phyloP scores from a whole-genome alignment of 2,113 vertebrate genomes.

The Thomomys bottae region DNA sequence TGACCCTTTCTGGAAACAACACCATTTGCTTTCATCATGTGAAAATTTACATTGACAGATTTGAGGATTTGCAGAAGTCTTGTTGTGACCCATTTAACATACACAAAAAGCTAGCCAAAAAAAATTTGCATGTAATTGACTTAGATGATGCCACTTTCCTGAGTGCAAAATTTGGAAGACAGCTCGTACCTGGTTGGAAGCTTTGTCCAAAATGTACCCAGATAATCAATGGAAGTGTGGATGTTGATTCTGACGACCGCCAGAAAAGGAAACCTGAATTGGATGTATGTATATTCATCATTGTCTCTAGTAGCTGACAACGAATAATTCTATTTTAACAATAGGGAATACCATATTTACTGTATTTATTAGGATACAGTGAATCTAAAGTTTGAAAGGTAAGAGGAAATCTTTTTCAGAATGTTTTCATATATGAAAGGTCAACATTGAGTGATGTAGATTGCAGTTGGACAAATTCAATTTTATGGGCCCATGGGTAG shows the following conservation, averaged over 20 bases:
- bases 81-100: conserved; percentile 89
- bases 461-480: too few relatives aligned
- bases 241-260: conserved; percentile 85
- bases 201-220: conserved; percentile 88
- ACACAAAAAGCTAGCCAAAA: conserved; percentile 87
- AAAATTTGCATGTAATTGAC: conserved; percentile 86
- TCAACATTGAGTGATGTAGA: background rate
- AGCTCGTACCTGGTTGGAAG: conserved; percentile 90
- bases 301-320: background rate
- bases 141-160: conserved; percentile 87
- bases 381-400: background rate
- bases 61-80: conserved; percentile 87
- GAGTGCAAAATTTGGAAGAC: conserved; percentile 87
- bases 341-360: background rate
- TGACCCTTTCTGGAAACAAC: conserved; percentile 84
- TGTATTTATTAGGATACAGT: background rate
- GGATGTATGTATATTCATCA: conserved; percentile 81
- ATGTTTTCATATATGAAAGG: background rate
- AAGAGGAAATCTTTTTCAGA: conserved; percentile 32
- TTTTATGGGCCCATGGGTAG: background rate
- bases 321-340: conserved; percentile 23
- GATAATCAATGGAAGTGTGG: conserved; percentile 87
- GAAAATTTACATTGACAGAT: conserved; percentile 88
- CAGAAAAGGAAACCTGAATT: conserved; percentile 86
- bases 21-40: conserved; percentile 89